Conservation (phyloP, 2,797 vertebrate genomes). For the Peromyscus eremicus region DNA sequence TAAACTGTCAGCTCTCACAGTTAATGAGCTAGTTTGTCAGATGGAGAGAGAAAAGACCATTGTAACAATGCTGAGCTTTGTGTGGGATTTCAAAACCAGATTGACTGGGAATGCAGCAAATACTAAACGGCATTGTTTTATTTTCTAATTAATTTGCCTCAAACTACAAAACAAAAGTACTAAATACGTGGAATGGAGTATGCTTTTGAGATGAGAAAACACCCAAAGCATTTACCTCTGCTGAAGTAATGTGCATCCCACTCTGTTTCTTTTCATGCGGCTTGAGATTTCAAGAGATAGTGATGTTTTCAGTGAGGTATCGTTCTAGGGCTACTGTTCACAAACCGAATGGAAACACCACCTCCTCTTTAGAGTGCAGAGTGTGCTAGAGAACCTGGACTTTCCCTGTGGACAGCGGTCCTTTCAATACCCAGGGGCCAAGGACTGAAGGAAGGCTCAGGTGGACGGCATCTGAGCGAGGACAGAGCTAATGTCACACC, state of each 20-base stretch:
- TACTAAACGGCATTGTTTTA: conserved; percentile 70
- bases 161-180: conserved; percentile 65
- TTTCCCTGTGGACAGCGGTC: not conserved
- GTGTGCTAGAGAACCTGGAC: not conserved
- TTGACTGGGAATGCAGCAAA: conserved; percentile 73
- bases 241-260: not conserved
- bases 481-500: not conserved
- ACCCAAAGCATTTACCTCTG: not conserved
- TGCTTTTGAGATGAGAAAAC: conserved; percentile 41
- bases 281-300: not conserved
- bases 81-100: conserved; percentile 80
- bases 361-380: not conserved
- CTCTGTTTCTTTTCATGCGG: not conserved
- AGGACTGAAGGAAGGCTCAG: not conserved
- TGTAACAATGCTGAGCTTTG: conserved; percentile 73
- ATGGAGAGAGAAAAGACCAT: conserved; percentile 72
- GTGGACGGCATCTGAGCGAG: not conserved
- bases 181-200: not conserved
- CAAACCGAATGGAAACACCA: not conserved
- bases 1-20: conserved; percentile 77
- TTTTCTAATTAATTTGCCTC: conserved; percentile 80
- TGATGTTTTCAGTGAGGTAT: not conserved
- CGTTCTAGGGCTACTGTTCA: not conserved
- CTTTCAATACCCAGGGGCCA: not conserved
- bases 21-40: conserved; percentile 81